Conservation (phyloP, 2,888 invertebrate species). For the Xanthia icteritia region DNA sequence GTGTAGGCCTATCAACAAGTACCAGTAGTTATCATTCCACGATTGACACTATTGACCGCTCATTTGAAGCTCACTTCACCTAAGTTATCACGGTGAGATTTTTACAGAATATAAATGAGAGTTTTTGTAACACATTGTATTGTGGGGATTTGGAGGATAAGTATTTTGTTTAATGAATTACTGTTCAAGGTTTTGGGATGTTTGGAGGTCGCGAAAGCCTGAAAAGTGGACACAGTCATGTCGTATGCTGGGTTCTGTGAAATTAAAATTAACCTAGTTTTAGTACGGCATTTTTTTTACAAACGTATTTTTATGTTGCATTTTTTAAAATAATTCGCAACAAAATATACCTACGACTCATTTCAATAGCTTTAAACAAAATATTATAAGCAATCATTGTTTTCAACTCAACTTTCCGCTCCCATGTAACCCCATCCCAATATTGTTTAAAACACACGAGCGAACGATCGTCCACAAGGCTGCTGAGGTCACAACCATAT, state of each 20-base stretch:
- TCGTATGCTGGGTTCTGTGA: no score
- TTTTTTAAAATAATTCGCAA: background rate
- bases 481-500: conserved; percentile 52
- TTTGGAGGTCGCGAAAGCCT: background rate
- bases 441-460: conserved; percentile 48
- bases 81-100: no score
- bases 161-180: background rate
- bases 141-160: background rate
- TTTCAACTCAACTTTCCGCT: background rate
- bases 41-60: no score
- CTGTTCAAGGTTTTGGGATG: background rate
- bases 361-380: background rate
- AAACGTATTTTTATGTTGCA: background rate
- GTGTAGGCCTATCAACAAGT: no score
- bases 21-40: no score
- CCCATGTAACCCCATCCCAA: conserved; percentile 47
- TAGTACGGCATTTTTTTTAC: background rate
- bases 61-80: no score
- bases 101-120: no score
- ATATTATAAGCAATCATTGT: background rate
- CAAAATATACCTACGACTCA: background rate
- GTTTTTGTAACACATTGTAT: no score
- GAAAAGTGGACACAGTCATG: background rate
- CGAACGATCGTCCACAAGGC: conserved; percentile 47
- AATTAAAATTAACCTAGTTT: background rate